These are phyloP conservation scores for Aurelia aurita complex sp. Pacific DNA, from an alignment of 30 jellyfish, hydroid and myxozoan genomes.

Conservation along the genomic window DNA sequence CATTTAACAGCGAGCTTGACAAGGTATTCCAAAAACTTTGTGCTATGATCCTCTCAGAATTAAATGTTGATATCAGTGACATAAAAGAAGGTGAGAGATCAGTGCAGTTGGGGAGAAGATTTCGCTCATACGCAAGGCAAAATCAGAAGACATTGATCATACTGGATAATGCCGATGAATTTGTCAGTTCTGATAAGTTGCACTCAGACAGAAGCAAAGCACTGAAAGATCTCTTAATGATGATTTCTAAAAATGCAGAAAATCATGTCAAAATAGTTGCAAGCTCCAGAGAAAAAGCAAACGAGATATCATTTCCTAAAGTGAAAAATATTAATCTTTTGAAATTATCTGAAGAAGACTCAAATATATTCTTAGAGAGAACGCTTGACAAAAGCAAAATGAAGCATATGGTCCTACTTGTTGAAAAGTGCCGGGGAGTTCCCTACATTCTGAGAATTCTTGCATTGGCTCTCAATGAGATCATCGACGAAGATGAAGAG, in stretches of 20 bases:
- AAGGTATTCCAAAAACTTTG: neutral
- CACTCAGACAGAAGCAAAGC: neutral
- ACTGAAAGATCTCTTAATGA: neutral
- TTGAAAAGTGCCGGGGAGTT: neutral
- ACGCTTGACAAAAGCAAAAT: neutral
- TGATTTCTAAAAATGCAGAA: neutral
- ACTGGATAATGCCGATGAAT: neutral
- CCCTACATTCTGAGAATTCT: neutral
- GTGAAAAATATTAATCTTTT: neutral
- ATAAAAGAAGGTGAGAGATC: neutral
- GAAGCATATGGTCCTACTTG: neutral
- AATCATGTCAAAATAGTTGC: neutral
- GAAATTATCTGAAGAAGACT: neutral
- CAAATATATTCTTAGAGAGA: neutral
- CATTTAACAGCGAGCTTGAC: neutral
- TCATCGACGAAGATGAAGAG: neutral
- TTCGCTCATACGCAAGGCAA: neutral
- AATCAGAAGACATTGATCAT: neutral
- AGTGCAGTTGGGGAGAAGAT: neutral
- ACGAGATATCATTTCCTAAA: neutral
- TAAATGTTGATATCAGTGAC: neutral
- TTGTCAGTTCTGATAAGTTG: neutral
- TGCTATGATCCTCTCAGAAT: neutral
- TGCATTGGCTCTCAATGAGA: constrained; percentile 1
- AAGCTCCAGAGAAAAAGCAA: neutral